Evolutionary conservation across 53 echinoderm and acorn worm genomes (phyloP).

Genomic region (Paracentrotus lividus): DNA sequence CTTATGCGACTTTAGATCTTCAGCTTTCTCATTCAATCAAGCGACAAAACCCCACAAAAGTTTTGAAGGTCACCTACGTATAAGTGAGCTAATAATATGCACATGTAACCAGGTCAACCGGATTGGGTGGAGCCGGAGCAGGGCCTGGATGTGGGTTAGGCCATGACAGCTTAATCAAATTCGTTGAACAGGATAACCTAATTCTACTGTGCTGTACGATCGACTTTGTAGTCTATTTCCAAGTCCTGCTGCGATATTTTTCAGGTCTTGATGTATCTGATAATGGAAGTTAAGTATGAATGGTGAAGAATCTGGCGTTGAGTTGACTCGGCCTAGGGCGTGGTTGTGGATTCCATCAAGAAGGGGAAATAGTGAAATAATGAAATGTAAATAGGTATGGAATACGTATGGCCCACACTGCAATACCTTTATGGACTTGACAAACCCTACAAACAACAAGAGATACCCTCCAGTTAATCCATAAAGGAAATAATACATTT

Average conservation of each 20-base stretch:
- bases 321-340: not conserved
- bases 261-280: conserved; percentile 13
- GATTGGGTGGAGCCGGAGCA: conserved; percentile 14
- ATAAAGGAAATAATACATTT: not conserved
- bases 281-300: too few relatives aligned
- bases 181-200: conserved; percentile 30
- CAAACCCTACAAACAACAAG: not conserved
- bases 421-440: not conserved
- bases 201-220: conserved; percentile 20
- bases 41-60: too few relatives aligned
- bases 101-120: not conserved
- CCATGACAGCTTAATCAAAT: conserved; percentile 42
- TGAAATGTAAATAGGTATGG: not conserved
- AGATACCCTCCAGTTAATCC: not conserved
- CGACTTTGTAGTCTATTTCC: conserved; percentile 13
- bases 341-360: not conserved
- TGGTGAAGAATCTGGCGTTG: too few relatives aligned
- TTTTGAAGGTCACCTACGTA: too few relatives aligned
- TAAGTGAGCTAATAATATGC: not conserved
- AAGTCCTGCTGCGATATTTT: conserved; percentile 6
- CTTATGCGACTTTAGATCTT: too few relatives aligned
- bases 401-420: not conserved
- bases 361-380: not conserved
- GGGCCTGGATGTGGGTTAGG: conserved; percentile 47
- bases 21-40: too few relatives aligned